Evolutionary conservation across 2,888 invertebrate genomes (phyloP), one percentile per base, ranked within the genome.

Genomic region (Glaucopsyche alexis): DNA sequence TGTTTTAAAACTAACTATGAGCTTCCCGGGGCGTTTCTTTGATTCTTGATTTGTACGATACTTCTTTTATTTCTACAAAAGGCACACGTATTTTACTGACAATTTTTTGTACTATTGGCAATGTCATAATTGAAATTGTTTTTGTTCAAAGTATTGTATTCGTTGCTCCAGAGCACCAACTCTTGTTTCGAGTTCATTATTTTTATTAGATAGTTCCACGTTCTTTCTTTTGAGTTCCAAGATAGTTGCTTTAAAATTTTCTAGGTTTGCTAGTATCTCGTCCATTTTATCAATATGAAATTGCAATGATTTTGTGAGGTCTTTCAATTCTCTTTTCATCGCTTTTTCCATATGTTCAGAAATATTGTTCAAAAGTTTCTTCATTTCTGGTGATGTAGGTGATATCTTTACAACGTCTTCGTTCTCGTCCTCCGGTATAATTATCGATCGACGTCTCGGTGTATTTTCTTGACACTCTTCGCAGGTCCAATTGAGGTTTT

Each of bases 161-260:
- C 40, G n/a, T 55, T 73, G 74, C 42, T 75, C 73, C 16, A 71
- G 13, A 2, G 71, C 73, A 16, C 50, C 65, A 2, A 50, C 50
- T n/a, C 55, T 29, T 52, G 66, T 74, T 50, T 74, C 71, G 1
- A 74, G 47, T 40, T 73, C 55, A 13, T 66, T 74, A 60, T 74
- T 74, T 47, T 67, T 65, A 42, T 73, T 74, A 2, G 13, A 14
- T 49, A 74, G 13, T 7, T 73, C 16, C 2, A 13, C 11, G 40
- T 74, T 73, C 19, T 74, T 72, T 11, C 71, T 72, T 52, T 74
- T 71, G 8, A 74, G 55, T 2, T 72, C 71, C 38, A 38, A 11
- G 38, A 11, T 64, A 5, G 64, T 38, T 38, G 14, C 13, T 64
- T 64, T 64, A 64, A 72, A 74, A 4, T 52, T 65, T 7, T 72